These are phyloP conservation scores for Biston betularia DNA, from an alignment of 2,888 invertebrate genomes.

Conservation along the genomic window DNA sequence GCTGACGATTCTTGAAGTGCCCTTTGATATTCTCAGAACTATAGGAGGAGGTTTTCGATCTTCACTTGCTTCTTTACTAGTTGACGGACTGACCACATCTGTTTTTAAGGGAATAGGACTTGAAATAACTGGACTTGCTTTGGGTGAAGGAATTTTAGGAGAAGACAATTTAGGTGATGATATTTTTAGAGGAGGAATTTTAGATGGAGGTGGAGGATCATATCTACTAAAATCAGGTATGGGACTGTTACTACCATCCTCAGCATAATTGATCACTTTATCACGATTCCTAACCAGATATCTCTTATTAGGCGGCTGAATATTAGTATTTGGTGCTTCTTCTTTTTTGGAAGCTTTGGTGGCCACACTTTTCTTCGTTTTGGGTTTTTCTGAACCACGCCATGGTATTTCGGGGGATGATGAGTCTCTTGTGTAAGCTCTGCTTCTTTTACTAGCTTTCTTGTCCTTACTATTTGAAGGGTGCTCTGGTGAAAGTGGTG, in stretches of 20 bases:
- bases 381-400: constrained; percentile 75
- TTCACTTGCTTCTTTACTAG: constrained; percentile 79
- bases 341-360: constrained; percentile 80
- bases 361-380: constrained; percentile 74
- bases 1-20: constrained; percentile 88
- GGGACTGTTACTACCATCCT: constrained; percentile 86
- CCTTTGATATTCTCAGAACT: constrained; percentile 94
- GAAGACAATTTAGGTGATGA: constrained; percentile 52
- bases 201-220: constrained; percentile 61
- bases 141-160: constrained; percentile 74
- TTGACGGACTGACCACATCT: constrained; percentile 78
- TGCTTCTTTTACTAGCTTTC: constrained; percentile 70
- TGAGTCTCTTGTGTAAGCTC: constrained; percentile 76
- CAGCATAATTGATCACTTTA: constrained; percentile 88
- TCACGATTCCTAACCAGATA: constrained; percentile 84
- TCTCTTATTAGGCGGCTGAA: constrained; percentile 82
- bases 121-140: constrained; percentile 75
- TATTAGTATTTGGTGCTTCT: constrained; percentile 68
- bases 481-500: constrained; percentile 79
- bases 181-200: constrained; percentile 53
- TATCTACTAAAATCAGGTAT: constrained; percentile 77
- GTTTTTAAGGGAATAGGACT: constrained; percentile 72
- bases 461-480: constrained; percentile 75
- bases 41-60: constrained; percentile 91
- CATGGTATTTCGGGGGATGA: constrained; percentile 81